Base-by-base conservation (phyloP, 2,113 vertebrate species). In the Prinia subflava region DNA sequence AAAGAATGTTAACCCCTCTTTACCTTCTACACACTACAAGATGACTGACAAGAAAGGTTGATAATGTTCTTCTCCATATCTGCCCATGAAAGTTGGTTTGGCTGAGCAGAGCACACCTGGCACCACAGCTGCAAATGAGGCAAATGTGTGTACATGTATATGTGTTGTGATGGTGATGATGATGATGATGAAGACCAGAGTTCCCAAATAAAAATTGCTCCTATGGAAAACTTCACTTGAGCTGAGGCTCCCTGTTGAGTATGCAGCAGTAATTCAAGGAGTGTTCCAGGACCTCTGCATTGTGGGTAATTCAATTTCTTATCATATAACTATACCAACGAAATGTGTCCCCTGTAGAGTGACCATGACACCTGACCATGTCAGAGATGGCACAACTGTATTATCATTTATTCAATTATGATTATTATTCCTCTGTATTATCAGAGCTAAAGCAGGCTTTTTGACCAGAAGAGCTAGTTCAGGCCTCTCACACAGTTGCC, bases 381-480 rank as follows among this genome's bases (percentile, higher is more conserved):
- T 79, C 74, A 0, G 0, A 81, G 44, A 68, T 27, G 35, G 65
- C 53, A 52, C 0, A 0, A 60, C 15, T 53, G 18, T 53, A 30
- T 46, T 30, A 39, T 13, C 18, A 62, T 62, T 69, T 46, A 53
- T 46, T 46, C 39, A 39, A 23, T 60, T 60, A 46, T 49, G 4
- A 65, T 44, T 52, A 28, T 69, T 69, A 33, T 77, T 52, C 52
- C 63, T 64, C 22, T 64, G 25, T 37, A 85, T 56, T 65, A 46
- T 85, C 53, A 89, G 56, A 83, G n/a, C 9, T 1, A 5, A 89
- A 86, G 8, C 30, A 68, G 22, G 13, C 3, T 0, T 75, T 92
- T 65, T 4, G 6, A 87, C 33, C 49, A 71, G 64, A 75, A 52
- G 69, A 79, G 15, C 23, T 57, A 47, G 37, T 49, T 33, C 62